A percentile compares a stretch with the other conserved stretches of the same genome.
phyloP scores from a whole-genome alignment of 2,113 vertebrate genomes.

The Chroicocephalus ridibundus region DNA sequence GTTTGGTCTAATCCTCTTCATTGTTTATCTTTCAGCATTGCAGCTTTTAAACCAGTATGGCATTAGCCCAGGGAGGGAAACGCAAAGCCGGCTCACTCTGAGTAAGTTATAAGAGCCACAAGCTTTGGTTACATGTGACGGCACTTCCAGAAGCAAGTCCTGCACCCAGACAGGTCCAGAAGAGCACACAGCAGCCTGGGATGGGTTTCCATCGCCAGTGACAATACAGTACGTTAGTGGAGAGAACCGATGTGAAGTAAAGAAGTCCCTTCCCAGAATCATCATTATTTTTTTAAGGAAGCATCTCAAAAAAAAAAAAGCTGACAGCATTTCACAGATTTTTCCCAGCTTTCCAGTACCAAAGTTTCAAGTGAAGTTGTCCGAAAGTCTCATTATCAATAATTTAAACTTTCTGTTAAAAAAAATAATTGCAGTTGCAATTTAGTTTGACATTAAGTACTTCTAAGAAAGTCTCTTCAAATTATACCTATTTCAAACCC shows the following conservation, averaged over 20 bases:
- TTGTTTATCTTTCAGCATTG: not conserved
- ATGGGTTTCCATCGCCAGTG: not conserved
- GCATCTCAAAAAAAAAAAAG: not conserved
- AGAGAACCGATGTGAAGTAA: not conserved
- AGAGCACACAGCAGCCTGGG: not conserved
- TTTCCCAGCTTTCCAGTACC: not conserved
- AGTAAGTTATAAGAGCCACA: not conserved
- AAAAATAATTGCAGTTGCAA: not conserved
- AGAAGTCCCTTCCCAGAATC: not conserved
- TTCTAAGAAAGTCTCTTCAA: not conserved
- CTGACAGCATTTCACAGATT: not conserved
- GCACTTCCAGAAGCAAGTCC: not conserved
- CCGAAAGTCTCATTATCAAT: not conserved
- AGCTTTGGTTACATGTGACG: not conserved
- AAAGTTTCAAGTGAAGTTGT: not conserved
- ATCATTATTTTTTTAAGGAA: not conserved
- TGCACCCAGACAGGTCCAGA: not conserved
- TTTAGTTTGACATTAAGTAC: not conserved
- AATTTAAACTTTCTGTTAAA: not conserved
- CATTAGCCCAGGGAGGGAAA: not conserved
- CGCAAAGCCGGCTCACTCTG: not conserved
- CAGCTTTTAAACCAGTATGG: not conserved
- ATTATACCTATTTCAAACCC: not conserved
- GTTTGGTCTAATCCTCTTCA: slow-evolving; percentile 27
- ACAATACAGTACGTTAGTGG: not conserved